phyloP scores from a whole-genome alignment of 2,113 vertebrate species.

The Lepisosteus osseus region DNA sequence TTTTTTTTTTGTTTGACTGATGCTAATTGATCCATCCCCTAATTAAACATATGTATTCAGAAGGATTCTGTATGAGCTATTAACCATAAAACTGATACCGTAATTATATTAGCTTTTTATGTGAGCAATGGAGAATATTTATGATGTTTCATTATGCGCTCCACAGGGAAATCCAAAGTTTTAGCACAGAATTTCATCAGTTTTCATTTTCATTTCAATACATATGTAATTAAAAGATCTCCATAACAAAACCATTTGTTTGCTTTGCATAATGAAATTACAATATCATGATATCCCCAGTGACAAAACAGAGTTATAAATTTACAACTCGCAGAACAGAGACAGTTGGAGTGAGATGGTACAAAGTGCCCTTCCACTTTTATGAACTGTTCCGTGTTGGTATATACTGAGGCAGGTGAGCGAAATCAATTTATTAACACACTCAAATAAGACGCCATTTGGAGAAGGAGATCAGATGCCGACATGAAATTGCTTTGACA shows the following conservation, averaged over 20 bases:
- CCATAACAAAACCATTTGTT: slow-evolving; percentile 28
- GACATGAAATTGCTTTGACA: background rate
- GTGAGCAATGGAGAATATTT: slow-evolving; percentile 46
- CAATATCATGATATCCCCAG: slow-evolving; percentile 20
- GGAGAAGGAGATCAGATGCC: background rate
- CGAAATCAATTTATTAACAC: background rate
- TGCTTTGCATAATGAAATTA: slow-evolving; percentile 32
- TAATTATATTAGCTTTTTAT: slow-evolving; percentile 54
- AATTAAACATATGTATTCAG: slow-evolving; percentile 63
- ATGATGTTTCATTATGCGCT: slow-evolving; percentile 37
- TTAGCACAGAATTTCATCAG: slow-evolving; percentile 20
- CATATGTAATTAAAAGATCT: slow-evolving; percentile 38
- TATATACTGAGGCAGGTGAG: background rate
- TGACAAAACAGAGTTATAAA: slow-evolving; percentile 38
- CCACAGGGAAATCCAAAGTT: slow-evolving; percentile 28
- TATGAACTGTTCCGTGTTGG: background rate
- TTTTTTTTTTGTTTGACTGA: slow-evolving; percentile 20
- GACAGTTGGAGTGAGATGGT: too few species aligned
- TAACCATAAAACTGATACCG: slow-evolving; percentile 53
- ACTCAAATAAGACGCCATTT: background rate
- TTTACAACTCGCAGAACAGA: slow-evolving; percentile 1
- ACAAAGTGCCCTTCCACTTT: too few species aligned
- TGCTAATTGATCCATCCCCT: slow-evolving; percentile 35
- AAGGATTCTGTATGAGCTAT: slow-evolving; percentile 49
- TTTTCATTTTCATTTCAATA: slow-evolving; percentile 44